These are phyloP conservation scores for Rhabdomys pumilio DNA, from an alignment of 2,797 vertebrate species.

Conservation along the genomic window DNA sequence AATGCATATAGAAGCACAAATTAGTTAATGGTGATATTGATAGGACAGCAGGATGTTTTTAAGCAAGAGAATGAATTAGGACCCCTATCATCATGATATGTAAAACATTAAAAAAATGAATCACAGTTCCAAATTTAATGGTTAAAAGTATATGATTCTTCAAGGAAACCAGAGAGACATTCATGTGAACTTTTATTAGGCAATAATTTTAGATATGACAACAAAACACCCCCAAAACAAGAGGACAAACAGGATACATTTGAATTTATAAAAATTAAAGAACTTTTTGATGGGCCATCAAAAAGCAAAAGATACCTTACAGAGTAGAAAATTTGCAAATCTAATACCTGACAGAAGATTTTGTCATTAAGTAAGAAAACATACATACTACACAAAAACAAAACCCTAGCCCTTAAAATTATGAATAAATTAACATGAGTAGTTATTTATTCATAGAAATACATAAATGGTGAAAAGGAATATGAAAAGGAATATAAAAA, in stretches of 20 bases:
- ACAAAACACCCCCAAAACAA: neutral
- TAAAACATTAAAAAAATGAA: neutral
- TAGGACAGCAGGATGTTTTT: neutral
- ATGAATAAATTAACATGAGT: neutral
- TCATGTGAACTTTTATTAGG: neutral
- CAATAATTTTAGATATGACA: constrained; percentile 1
- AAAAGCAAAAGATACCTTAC: neutral
- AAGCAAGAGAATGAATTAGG: neutral
- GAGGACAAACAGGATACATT: neutral
- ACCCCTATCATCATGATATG: neutral
- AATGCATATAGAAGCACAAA: neutral
- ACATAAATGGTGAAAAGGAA: neutral
- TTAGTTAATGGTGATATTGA: neutral
- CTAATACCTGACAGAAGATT: constrained; percentile 2
- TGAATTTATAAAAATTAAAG: neutral
- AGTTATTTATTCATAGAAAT: constrained; percentile 24
- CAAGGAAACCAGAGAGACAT: constrained; percentile 2
- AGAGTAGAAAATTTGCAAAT: constrained; percentile 23
- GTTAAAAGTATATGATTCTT: constrained; percentile 46
- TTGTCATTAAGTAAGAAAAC: constrained; percentile 24
- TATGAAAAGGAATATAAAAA: neutral
- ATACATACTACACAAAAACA: neutral
- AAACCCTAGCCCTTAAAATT: constrained; percentile 11
- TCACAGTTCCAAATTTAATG: neutral
- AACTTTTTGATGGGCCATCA: neutral